Evolutionary conservation across 92 coral and sea anemone genomes (phyloP).

Genomic region (Isaurus tuberculatus): DNA sequence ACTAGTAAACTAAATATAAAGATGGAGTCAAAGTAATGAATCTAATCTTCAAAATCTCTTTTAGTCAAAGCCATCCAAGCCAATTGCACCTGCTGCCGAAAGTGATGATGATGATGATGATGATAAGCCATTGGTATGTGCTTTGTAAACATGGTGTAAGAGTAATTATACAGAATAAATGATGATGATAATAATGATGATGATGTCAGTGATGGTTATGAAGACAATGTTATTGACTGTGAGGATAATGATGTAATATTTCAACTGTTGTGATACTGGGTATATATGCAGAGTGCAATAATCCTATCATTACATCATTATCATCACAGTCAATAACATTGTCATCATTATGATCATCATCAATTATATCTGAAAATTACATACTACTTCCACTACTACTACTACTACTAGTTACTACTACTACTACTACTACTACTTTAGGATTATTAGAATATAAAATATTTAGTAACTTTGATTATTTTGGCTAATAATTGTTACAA

Average conservation of each 20-base stretch:
- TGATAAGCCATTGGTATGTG: constrained; percentile 76
- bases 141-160: background rate
- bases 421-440: background rate
- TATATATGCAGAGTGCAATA: no score
- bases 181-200: background rate
- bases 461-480: background rate
- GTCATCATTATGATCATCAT: background rate
- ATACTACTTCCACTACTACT: no score
- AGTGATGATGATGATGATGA: constrained; percentile 78
- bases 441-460: background rate
- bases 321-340: no score
- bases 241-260: no score
- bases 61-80: constrained; percentile 34
- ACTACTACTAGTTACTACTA: no score
- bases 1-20: no score
- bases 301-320: no score
- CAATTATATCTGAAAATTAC: no score
- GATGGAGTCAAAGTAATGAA: no score
- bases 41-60: background rate
- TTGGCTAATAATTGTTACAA: no score
- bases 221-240: no score
- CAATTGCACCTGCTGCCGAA: constrained; percentile 52
- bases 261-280: no score
- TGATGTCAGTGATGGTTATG: background rate
- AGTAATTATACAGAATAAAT: background rate